phyloP scores from a whole-genome alignment of 2,113 vertebrate species.

The Anarhynchus alexandrinus region DNA sequence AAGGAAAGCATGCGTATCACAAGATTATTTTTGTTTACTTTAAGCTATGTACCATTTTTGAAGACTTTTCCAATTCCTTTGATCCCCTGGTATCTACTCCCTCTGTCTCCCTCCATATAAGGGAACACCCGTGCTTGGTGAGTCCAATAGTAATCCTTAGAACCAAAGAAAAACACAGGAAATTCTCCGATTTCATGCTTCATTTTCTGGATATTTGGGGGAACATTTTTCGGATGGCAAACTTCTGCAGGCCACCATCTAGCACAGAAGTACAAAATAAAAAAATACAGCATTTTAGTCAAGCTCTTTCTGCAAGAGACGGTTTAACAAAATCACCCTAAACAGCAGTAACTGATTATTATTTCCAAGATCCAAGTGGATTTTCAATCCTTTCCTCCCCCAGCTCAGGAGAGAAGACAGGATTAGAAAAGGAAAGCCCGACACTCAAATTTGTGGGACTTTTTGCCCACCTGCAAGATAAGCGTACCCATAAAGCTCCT shows the following conservation, averaged over 20 bases:
- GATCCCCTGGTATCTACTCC: slow-evolving; percentile 90
- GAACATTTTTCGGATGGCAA: slow-evolving; percentile 92
- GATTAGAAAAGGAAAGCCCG: not conserved
- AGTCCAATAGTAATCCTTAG: slow-evolving; percentile 98
- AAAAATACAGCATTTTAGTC: slow-evolving; percentile 59
- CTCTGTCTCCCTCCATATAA: slow-evolving; percentile 96
- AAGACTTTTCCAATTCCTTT: slow-evolving; percentile 94
- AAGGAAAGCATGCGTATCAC: not conserved
- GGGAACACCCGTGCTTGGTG: slow-evolving; percentile 97
- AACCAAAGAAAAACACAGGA: slow-evolving; percentile 98
- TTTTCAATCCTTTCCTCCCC: not conserved
- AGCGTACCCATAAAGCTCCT: not conserved
- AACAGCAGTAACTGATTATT: not conserved
- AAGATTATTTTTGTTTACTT: not conserved
- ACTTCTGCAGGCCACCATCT: slow-evolving; percentile 99
- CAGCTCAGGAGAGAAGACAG: not conserved
- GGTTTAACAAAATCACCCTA: not conserved
- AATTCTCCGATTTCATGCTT: slow-evolving; percentile 97
- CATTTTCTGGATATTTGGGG: slow-evolving; percentile 99
- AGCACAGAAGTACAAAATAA: slow-evolving; percentile 68
- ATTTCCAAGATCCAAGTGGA: not conserved
- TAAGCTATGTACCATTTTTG: slow-evolving; percentile 83
- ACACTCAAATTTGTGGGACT: not conserved
- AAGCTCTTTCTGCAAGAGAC: not conserved
- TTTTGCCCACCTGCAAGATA: not conserved